Conservation (phyloP, 2,113 vertebrate species). For the Cryptotis parvus region DNA sequence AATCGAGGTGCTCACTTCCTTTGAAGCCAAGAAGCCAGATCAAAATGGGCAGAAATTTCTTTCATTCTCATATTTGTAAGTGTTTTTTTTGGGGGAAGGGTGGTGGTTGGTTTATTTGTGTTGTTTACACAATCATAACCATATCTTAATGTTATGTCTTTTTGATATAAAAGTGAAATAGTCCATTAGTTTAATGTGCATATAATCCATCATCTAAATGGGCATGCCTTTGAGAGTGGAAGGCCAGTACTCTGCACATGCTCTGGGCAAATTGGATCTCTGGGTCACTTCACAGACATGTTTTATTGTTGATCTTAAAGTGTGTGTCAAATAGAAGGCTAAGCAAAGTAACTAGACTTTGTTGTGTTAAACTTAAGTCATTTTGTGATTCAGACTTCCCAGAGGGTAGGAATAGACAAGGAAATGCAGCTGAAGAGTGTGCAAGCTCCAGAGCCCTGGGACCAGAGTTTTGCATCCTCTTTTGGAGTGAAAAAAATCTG, state of each 20-base stretch:
- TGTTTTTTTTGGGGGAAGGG: too few species aligned
- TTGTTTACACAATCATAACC: background rate
- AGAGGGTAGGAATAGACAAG: background rate
- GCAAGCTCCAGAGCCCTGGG: background rate
- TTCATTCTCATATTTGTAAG: background rate
- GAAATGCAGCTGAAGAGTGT: background rate
- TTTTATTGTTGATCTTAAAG: background rate
- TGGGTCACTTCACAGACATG: rapidly evolving
- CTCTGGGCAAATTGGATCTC: background rate
- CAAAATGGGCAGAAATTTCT: background rate
- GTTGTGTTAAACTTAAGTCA: background rate
- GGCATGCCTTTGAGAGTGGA: background rate
- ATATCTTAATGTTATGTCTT: background rate
- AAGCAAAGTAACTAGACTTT: background rate
- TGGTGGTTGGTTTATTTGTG: too few species aligned
- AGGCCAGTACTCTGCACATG: rapidly evolving
- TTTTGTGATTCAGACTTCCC: background rate
- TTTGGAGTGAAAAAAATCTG: background rate
- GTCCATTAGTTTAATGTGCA: background rate
- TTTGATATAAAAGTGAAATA: conserved; percentile 28
- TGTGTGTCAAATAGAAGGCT: background rate
- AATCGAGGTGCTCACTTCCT: background rate
- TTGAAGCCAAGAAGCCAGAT: background rate
- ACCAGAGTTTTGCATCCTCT: background rate
- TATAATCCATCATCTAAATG: background rate